Base-by-base conservation (phyloP, 2,888 invertebrate species). In the Acleris emargana region DNA sequence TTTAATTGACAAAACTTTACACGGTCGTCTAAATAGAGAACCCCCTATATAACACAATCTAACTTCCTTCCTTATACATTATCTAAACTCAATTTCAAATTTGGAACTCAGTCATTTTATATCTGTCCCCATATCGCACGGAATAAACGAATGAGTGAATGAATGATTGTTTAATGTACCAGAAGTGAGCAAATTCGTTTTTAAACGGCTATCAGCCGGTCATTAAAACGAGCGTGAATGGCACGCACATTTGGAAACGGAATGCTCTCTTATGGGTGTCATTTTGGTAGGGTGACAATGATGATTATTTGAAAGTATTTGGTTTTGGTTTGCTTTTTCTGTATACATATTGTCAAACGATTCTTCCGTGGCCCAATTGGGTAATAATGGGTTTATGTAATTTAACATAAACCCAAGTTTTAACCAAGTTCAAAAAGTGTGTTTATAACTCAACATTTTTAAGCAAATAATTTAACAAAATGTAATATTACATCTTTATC, bases 101-200 rank as follows among this genome's bases (percentile, higher is more conserved):
- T 74, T 71, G 68, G 72, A 77, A 78, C 72, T 73, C 72, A 68
- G 69, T 72, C 72, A 73, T 74, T 75, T 71, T 75, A 79, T 78
- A 68, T 70, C 71, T 67, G 64, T 68, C 71, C 58, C 64, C 64
- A 64, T 55, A 63, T 58, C 63, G 63, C 57, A 59, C 25, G 22
- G 51, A 52, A 58, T 51, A 25, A 66, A 61, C 18, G 67, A 67
- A 52, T 73, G 70, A 70, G 72, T 72, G 75, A 74, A 69, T 79
- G 81, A 88, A 82, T 84, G 82, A 88, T 89, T 89, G 90, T 86
- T 88, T 84, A 93, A 93, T 93, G 93, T 93, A 89, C 79, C 86
- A 89, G 91, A 92, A 93, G 88, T 92, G 93, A 93, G 92, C 93
- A 93, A 93, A 93, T 93, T 93, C 91, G 92, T 93, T 93, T 93